phyloP scores from a whole-genome alignment of 2,113 vertebrate genomes.

The Cyanoramphus novaezelandiae region DNA sequence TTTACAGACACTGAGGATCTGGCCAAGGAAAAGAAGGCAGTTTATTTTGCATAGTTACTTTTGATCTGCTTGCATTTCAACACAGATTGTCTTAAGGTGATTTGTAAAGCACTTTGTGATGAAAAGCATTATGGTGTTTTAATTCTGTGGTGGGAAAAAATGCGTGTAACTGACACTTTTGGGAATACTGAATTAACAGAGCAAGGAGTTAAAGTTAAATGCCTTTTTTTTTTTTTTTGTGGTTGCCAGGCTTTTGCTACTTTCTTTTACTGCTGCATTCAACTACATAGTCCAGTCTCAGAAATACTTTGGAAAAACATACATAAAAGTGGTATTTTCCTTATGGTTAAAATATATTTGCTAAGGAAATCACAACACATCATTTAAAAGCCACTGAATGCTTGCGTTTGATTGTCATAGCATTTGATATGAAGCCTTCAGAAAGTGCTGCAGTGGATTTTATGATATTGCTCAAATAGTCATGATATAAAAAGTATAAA shows the following conservation, averaged over 20 bases:
- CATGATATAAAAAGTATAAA: not conserved
- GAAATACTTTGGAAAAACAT: not conserved
- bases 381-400: not conserved
- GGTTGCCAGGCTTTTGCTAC: not conserved
- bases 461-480: not conserved
- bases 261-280: not conserved
- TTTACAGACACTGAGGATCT: not conserved
- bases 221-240: not conserved
- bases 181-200: not conserved
- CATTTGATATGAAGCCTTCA: not conserved
- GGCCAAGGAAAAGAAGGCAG: not conserved
- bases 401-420: not conserved
- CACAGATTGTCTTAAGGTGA: not conserved
- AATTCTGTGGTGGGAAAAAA: not conserved
- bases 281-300: not conserved
- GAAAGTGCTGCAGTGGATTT: not conserved
- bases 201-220: not conserved
- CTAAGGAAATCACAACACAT: not conserved
- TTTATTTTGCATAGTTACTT: not conserved
- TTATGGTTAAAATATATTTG: not conserved
- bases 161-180: not conserved
- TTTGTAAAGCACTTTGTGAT: slow-evolving; percentile 64
- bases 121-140: not conserved
- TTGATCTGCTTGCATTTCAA: not conserved
- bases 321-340: not conserved